phyloP scores from a whole-genome alignment of 2,888 invertebrate species.

The Ophion ellenae region DNA sequence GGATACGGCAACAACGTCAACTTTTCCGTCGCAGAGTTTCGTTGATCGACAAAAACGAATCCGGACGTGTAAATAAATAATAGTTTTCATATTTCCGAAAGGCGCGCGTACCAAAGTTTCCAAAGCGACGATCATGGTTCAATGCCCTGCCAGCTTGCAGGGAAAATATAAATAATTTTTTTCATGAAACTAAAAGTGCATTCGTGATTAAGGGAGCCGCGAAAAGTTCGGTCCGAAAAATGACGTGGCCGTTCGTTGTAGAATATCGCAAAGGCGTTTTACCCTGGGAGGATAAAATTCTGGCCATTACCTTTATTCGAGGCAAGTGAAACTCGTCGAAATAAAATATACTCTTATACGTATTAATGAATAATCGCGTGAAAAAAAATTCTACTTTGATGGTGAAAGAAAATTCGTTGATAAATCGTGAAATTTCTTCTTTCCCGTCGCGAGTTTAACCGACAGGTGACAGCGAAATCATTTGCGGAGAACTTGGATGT shows the following conservation, averaged over 20 bases:
- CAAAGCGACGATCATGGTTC: conserved; percentile 11
- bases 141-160: conserved; percentile 1
- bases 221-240: conserved; percentile 27
- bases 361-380: too few relatives aligned
- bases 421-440: too few relatives aligned
- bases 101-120: conserved; percentile 36
- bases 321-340: too few relatives aligned
- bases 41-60: conserved; percentile 11
- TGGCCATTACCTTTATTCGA: too few relatives aligned
- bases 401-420: too few relatives aligned
- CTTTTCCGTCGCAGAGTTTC: conserved; percentile 33
- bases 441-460: too few relatives aligned
- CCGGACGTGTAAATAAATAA: conserved; percentile 9
- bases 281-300: not conserved
- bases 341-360: too few relatives aligned
- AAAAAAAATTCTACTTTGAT: too few relatives aligned
- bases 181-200: conserved; percentile 29
- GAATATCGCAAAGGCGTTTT: not conserved
- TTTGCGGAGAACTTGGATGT: too few relatives aligned
- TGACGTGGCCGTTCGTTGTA: not conserved
- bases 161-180: conserved; percentile 11
- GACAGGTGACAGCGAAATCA: too few relatives aligned
- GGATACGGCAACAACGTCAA: conserved; percentile 9
- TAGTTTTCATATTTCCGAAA: not conserved
- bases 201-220: conserved; percentile 8